Base-by-base conservation (phyloP, 2,113 vertebrate species). In the Pangasianodon gigas region DNA sequence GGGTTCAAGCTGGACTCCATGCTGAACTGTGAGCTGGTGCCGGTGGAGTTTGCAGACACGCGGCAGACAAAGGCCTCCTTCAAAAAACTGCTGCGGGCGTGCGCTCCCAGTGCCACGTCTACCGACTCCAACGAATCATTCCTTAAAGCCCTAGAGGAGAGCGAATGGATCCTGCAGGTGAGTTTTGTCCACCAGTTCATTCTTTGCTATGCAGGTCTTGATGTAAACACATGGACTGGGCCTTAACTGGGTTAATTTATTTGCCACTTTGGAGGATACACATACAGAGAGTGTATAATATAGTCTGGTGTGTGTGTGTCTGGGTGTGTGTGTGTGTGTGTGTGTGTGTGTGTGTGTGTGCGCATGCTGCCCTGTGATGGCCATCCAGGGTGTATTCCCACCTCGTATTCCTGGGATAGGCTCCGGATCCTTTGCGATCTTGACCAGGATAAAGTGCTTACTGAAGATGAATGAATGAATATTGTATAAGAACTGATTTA, bases 121-220 rank as follows among this genome's bases (percentile, higher is more conserved):
- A 95, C 97, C 0, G 97, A 98, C 91, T 95, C 96, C 0, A 97
- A 98, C 88, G 96, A 97, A 92, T 97, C 98, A 10, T 99, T 99
- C 94, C 96, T 99, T 60, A 99, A 97, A 95, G 97, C 96, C 0
- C 92, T 99, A 87, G 98, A 97, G 93, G 98, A 99, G 77, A 99
- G 98, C 0, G 98, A 99, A 90, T 99, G 98, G 98, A 97, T 99
- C 90, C 94, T 96, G 90, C 98, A 99, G 97, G 98, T 99, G 95
- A 91, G 92, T 3, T 18, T 32, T 2, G 1, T 80, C 6, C 7
- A n/a, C 5, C 24, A 13, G 51, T 54, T 62, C 19, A 37, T 84
- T 83, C 52, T 11, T 11, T 56, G 29, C 26, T 44, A 8, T 19
- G 48, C 29, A 54, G 29, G 13, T 5, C 5, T 52, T n/a, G 29